These are phyloP conservation scores for Chloropsis cyanopogon DNA, from an alignment of 2,113 vertebrate genomes.

Conservation along the genomic window DNA sequence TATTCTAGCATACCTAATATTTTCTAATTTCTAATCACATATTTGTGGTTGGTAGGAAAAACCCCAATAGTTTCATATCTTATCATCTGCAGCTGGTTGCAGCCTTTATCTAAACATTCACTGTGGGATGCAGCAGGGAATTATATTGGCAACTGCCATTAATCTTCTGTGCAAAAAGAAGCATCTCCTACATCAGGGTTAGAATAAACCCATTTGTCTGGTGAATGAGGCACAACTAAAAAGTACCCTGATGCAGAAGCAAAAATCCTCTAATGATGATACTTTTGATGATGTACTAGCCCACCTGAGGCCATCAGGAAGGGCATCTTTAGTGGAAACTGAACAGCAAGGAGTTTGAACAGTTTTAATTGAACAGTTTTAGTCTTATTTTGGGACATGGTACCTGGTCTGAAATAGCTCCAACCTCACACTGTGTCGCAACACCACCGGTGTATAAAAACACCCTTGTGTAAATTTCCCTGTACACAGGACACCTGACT, in stretches of 20 bases:
- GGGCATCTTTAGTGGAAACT: neutral
- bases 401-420: neutral
- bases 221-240: constrained; percentile 27
- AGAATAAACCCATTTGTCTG: constrained; percentile 34
- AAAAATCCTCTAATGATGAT: neutral
- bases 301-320: neutral
- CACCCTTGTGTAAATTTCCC: neutral
- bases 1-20: neutral
- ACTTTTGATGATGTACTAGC: neutral
- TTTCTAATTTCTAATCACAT: neutral
- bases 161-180: constrained; percentile 27
- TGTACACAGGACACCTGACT: accelerated
- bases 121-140: constrained; percentile 1
- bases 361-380: neutral
- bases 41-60: neutral
- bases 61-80: neutral
- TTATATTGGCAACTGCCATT: constrained; percentile 22
- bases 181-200: neutral
- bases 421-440: accelerated
- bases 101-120: constrained; percentile 32
- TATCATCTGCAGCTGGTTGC: constrained; percentile 27
- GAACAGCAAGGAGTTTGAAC: neutral
- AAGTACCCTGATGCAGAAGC: neutral
- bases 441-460: neutral
- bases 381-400: neutral